phyloP scores from a whole-genome alignment of 2,888 invertebrate species.

The Mythimna loreyi region DNA sequence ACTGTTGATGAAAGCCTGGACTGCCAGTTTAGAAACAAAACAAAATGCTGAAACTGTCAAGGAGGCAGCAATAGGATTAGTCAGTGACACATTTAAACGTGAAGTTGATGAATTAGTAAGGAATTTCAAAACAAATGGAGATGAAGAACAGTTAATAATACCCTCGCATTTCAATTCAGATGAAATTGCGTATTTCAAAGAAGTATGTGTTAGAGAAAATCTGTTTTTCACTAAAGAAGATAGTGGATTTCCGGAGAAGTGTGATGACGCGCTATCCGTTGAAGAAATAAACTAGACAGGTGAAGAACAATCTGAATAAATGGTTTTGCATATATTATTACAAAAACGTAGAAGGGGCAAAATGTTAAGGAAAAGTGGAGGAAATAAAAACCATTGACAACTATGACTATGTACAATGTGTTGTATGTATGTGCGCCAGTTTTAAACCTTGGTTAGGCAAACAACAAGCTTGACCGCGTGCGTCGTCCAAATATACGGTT shows the following conservation, averaged over 20 bases:
- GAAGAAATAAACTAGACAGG: constrained; percentile 15
- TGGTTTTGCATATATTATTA: constrained; percentile 29
- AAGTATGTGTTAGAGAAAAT: constrained; percentile 85
- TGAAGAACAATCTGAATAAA: constrained; percentile 19
- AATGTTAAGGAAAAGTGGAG: background rate
- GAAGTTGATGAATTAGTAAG: constrained; percentile 86
- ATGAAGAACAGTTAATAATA: constrained; percentile 84
- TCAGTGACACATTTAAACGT: constrained; percentile 82
- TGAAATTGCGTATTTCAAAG: constrained; percentile 86
- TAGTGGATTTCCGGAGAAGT: constrained; percentile 42
- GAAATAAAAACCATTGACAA: background rate
- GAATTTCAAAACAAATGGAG: constrained; percentile 82
- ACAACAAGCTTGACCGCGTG: no score
- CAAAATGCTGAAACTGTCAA: constrained; percentile 65
- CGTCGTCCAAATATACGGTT: no score
- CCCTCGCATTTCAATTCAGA: constrained; percentile 84
- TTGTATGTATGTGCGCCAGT: no score
- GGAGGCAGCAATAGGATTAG: constrained; percentile 55
- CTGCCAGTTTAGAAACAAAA: constrained; percentile 76
- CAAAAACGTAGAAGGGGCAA: constrained; percentile 17
- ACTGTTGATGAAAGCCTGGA: constrained; percentile 78
- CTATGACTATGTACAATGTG: no score
- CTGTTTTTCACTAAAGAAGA: constrained; percentile 81
- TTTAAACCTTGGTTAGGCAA: no score
- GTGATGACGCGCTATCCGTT: background rate